Percentiles rank a stretch among this genome's conserved stretches.
Evolutionary conservation across 1,140 invertebrate genomes (phyloP).

Genomic region (Zaprionus capensis): DNA sequence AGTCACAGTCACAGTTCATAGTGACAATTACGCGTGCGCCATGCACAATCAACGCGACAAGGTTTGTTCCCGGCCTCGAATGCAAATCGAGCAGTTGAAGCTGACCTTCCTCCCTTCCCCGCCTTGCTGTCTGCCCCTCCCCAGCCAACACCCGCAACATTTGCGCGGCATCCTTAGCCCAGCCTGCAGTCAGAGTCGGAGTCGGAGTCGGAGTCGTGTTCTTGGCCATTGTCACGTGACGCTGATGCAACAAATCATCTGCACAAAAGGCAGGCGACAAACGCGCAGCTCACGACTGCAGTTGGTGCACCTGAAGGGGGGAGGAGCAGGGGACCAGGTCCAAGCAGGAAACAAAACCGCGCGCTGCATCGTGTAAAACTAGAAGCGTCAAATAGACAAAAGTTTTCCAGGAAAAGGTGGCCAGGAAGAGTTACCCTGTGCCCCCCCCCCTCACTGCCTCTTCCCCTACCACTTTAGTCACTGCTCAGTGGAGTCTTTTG

Average conservation of each 20-base stretch:
- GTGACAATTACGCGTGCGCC: slow-evolving; percentile 80
- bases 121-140: neutral
- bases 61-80: slow-evolving; percentile 9
- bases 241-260: slow-evolving; percentile 80
- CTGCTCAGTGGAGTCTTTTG: neutral
- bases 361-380: slow-evolving; percentile 68
- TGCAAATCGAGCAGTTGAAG: slow-evolving; percentile 31
- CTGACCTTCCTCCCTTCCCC: neutral
- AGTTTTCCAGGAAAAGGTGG: slow-evolving; percentile 66
- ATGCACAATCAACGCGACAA: slow-evolving; percentile 46
- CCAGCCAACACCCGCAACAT: neutral
- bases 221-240: slow-evolving; percentile 83
- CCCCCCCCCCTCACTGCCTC: neutral
- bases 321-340: neutral
- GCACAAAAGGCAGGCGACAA: slow-evolving; percentile 73
- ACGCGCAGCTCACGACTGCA: slow-evolving; percentile 69
- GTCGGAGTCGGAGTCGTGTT: slow-evolving; percentile 67
- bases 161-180: slow-evolving; percentile 30
- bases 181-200: slow-evolving; percentile 8
- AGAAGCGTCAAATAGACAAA: slow-evolving; percentile 81
- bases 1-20: slow-evolving; percentile 61
- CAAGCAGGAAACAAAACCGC: slow-evolving; percentile 35
- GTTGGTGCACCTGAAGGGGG: neutral
- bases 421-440: slow-evolving; percentile 11
- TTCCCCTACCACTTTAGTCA: too few species aligned